These are phyloP conservation scores for Gnathonemus echidnorhynchus DNA, from an alignment of 2,113 vertebrate genomes.

Conservation along the genomic window DNA sequence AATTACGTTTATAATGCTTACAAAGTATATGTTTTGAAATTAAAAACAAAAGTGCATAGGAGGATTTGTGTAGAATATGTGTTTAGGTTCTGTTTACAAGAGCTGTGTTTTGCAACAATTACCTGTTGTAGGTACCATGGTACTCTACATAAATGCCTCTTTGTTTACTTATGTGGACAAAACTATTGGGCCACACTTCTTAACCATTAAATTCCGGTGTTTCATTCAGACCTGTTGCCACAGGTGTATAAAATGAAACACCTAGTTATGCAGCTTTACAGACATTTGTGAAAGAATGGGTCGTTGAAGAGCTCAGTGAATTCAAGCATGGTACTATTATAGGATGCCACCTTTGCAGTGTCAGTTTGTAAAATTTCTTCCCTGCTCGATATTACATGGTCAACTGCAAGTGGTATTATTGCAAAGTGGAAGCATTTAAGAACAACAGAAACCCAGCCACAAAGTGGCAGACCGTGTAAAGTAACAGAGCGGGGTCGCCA, in stretches of 20 bases:
- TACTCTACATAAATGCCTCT: not conserved
- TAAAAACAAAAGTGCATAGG: not conserved
- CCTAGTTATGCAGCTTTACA: not conserved
- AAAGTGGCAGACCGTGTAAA: too few species aligned
- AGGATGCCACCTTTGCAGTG: not conserved
- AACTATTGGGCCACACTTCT: not conserved
- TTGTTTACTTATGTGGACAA: not conserved
- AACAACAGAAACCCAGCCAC: too few species aligned
- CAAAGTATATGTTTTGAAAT: not conserved
- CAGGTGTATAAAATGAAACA: not conserved
- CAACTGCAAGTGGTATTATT: not conserved
- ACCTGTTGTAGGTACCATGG: not conserved
- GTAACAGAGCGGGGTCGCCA: too few species aligned
- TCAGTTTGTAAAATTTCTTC: not conserved
- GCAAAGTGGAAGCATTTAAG: too few species aligned
- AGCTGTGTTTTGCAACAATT: not conserved
- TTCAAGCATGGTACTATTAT: not conserved
- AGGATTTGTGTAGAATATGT: not conserved
- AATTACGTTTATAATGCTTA: not conserved
- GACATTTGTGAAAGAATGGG: not conserved
- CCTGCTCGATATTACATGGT: not conserved
- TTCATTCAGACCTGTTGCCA: not conserved
- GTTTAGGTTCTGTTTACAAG: not conserved
- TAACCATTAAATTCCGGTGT: not conserved
- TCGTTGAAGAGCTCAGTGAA: not conserved